These are phyloP conservation scores for Kryptopterus vitreolus DNA, from an alignment of 2,797 vertebrate genomes.

Conservation along the genomic window DNA sequence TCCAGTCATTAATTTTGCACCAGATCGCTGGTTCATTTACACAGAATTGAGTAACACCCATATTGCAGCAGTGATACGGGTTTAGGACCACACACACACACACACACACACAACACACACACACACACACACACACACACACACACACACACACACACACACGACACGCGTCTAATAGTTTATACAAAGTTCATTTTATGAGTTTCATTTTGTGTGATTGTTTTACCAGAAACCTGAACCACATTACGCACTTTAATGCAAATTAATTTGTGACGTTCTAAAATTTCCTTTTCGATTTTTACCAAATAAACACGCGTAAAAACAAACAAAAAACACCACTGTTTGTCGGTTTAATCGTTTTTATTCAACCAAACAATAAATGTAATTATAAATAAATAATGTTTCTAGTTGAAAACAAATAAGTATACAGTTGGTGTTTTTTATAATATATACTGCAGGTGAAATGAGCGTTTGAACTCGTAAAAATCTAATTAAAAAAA, in stretches of 20 bases:
- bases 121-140: too few species aligned
- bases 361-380: constrained; percentile 10
- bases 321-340: not conserved
- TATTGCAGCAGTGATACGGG: not conserved
- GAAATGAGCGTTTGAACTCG: not conserved
- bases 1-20: not conserved
- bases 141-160: too few species aligned
- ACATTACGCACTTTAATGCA: not conserved
- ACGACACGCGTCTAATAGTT: not conserved
- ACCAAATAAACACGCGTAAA: not conserved
- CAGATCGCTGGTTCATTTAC: not conserved
- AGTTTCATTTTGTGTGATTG: constrained; percentile 62
- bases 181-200: too few species aligned
- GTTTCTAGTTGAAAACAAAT: constrained; percentile 28
- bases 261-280: not conserved
- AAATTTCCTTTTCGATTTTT: not conserved
- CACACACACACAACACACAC: too few species aligned
- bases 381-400: constrained; percentile 47
- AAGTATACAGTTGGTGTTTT: not conserved
- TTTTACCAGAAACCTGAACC: constrained; percentile 47
- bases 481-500: constrained; percentile 15
- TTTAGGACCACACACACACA: too few species aligned
- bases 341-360: not conserved
- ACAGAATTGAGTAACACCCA: not conserved
- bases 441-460: not conserved